phyloP scores from a whole-genome alignment of 2,888 invertebrate genomes.

The Belgica antarctica region DNA sequence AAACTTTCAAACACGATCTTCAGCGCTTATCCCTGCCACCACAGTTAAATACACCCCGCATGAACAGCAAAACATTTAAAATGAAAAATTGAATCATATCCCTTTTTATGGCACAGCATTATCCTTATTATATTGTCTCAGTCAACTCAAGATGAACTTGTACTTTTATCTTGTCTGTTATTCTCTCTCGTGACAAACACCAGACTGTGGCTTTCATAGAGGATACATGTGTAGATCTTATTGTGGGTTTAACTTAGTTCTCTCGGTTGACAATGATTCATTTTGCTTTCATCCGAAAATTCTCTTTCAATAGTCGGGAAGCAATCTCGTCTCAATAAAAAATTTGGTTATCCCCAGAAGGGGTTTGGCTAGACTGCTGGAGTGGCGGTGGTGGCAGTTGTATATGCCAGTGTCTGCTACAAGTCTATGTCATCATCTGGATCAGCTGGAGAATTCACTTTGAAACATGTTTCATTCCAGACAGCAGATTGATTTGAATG shows the following conservation, averaged over 20 bases:
- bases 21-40: too few relatives aligned
- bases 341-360: too few relatives aligned
- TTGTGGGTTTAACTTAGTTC: neutral
- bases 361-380: too few relatives aligned
- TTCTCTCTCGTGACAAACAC: neutral
- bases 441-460: neutral
- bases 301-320: conserved; percentile 4
- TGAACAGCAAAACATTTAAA: conserved; percentile 27
- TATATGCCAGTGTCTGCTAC: too few relatives aligned
- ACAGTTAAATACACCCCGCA: too few relatives aligned
- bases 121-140: conserved; percentile 39
- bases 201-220: neutral
- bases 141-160: conserved; percentile 19
- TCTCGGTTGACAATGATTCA: conserved; percentile 40
- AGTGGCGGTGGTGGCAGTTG: too few relatives aligned
- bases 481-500: conserved; percentile 2
- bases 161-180: neutral
- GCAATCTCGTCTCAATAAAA: too few relatives aligned
- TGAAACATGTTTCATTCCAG: neutral
- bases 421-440: too few relatives aligned
- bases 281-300: conserved; percentile 31
- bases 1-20: too few relatives aligned
- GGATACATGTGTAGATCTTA: neutral
- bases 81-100: conserved; percentile 41
- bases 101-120: conserved; percentile 29